Evolutionary conservation across 2,113 vertebrate genomes (phyloP).

Genomic region (Sarotherodon lohbergeri): DNA sequence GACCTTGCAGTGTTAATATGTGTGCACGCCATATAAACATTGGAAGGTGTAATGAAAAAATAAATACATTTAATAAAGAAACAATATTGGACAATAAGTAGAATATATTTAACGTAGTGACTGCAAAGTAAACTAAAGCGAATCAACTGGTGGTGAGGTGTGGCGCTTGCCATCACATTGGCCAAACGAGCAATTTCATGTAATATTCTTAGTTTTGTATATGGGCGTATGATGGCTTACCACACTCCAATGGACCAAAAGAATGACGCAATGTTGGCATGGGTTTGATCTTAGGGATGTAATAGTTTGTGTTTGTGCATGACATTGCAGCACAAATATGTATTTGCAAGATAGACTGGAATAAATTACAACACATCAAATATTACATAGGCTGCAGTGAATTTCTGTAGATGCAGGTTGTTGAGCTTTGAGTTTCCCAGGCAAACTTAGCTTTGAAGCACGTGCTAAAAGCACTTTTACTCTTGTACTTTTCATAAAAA

Average conservation of each 20-base stretch:
- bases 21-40: not conserved
- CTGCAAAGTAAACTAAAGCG: not conserved
- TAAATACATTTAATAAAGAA: not conserved
- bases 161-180: not conserved
- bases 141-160: not conserved
- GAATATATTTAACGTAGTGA: not conserved
- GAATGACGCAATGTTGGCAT: rapidly evolving
- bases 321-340: not conserved
- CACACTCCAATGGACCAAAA: not conserved
- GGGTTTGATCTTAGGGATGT: not conserved
- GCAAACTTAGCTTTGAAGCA: rapidly evolving
- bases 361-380: not conserved
- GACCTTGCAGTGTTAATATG: no score
- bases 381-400: not conserved
- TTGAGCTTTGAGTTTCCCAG: not conserved
- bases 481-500: not conserved
- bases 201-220: not conserved
- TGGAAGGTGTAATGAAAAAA: rapidly evolving
- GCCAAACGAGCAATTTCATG: not conserved
- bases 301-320: not conserved
- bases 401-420: not conserved
- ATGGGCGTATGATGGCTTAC: rapidly evolving
- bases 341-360: not conserved
- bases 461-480: not conserved
- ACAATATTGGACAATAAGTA: not conserved